Base-by-base conservation (phyloP, 2,888 invertebrate genomes). In the Sialis lutaria region DNA sequence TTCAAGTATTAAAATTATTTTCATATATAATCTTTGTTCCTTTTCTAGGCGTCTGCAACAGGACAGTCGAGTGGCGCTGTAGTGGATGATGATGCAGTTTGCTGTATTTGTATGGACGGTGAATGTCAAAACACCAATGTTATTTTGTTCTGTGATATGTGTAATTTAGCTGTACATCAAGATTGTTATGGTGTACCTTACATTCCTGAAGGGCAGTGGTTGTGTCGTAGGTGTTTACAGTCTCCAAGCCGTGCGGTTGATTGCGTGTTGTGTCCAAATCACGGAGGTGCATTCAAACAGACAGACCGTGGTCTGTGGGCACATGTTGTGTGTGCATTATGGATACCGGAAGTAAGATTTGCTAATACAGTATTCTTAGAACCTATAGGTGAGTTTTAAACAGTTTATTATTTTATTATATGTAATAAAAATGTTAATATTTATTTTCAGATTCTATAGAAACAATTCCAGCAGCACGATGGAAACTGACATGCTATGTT, bases 141-240 rank as follows among this genome's bases (percentile, higher is more conserved):
- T 42, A 98, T 98, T 55, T 72, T 98, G 45, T 98, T 98, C 69
- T 98, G 98, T 69, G 98, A 98, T 69, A 95, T 97, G 93, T 98
- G 98, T 67, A 97, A 98, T 67, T 70, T 98, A 53, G 95, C 98
- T 31, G 97, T 98, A 9, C 98, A 98, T 66, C 98, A 96, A 69
- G 95, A 96, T 64, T 97, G 97, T 61, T 97, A 97, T 67, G 97
- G 97, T 45, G 93, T 95, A 12, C 67, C 65, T 2, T 66, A 67
- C 51, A 67, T 67, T 47, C 67, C 67, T 1, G 65, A 67, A 55
- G 65, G 97, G 1, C 95, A 96, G 63, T 97, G 98, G 97, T 67
- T 97, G 33, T 98, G 98, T 62, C 74, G 97, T 42, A 75, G 93
- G 50, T 98, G 98, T 63, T 70, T 97, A 8, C 91, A 97, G 59